Evolutionary conservation across 2,888 invertebrate species (phyloP), one percentile per base, ranked within the genome.

Genomic region (Aporophyla nigra): DNA sequence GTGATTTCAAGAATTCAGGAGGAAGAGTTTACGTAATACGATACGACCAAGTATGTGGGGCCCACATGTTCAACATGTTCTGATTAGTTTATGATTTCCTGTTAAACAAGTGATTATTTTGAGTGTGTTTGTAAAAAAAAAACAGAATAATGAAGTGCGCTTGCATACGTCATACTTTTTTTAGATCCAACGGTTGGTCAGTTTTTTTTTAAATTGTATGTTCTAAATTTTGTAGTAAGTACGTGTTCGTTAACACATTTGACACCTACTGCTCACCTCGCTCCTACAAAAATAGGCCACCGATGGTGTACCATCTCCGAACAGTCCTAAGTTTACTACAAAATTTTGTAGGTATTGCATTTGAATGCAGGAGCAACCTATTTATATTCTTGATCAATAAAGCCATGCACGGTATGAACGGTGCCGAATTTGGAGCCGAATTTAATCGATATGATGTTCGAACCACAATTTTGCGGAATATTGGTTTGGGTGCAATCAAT

Each of bases 11-110:
- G 78, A 68, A 71, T 67, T 71, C 27, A 54, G 51, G 10, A 71
- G 56, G 76, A 62, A 59, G 51, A 85, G 76, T 81, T 81, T 85
- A 81, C 61, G 73, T 81, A 65, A 61, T 56, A 51, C 14, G 51
- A 56, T 24, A 53, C 24, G 12, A 24, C 16, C 40, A 49, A 76
- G n/a, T 82, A 61, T 59, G 46, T 83, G 77, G 27, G 71, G 53
- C 56, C 63, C 72, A 76, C 63, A 82, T 82, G 63, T 73, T 71
- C 7, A 65, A 21, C 24, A 46, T 54, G 66, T 58, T 71, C 21
- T 61, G 56, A 76, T 80, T 71, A 43, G 46, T 71, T 73, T 76
- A 73, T 65, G 49, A 68, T 43, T 85, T 73, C 63, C 46, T 65
- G 46, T 70, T 82, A 74, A 61, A 56, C 63, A 54, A 56, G 53